phyloP scores from a whole-genome alignment of 2,888 invertebrate species.

The Tigriopus californicus region DNA sequence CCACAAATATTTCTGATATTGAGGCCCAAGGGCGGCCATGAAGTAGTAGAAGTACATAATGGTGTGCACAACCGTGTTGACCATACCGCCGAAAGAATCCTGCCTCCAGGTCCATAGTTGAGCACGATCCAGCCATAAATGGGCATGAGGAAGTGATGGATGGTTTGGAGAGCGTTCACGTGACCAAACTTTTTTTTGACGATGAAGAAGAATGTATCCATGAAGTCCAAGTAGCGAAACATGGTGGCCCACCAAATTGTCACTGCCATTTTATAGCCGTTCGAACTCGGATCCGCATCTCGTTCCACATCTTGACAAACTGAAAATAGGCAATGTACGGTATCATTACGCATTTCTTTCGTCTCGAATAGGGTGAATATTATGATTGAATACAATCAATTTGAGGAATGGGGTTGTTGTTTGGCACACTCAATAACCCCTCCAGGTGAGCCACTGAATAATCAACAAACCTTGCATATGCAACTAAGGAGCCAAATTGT shows the following conservation, averaged over 20 bases:
- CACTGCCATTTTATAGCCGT: background rate
- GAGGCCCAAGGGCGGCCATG: background rate
- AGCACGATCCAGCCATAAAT: slow-evolving; percentile 3
- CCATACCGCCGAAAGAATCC: background rate
- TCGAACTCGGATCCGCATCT: slow-evolving; percentile 1
- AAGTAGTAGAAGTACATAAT: slow-evolving; percentile 8
- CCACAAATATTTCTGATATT: slow-evolving; percentile 67
- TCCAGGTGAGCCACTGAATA: no score
- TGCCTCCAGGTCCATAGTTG: slow-evolving; percentile 6
- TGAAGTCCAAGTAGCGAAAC: background rate
- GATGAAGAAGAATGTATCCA: slow-evolving; percentile 13
- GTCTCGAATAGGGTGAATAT: no score
- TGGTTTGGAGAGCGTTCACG: background rate
- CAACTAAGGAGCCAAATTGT: no score
- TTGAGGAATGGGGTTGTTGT: no score
- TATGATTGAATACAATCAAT: no score
- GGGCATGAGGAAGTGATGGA: slow-evolving; percentile 12
- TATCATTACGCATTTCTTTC: no score
- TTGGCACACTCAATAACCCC: no score
- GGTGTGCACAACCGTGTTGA: background rate
- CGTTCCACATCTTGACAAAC: slow-evolving; percentile 1
- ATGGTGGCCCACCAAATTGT: background rate
- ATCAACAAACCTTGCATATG: no score
- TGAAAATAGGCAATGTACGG: no score
- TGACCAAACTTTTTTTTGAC: slow-evolving; percentile 8